Evolutionary conservation across 2,797 vertebrate species (phyloP).

Genomic region (Pampus argenteus): DNA sequence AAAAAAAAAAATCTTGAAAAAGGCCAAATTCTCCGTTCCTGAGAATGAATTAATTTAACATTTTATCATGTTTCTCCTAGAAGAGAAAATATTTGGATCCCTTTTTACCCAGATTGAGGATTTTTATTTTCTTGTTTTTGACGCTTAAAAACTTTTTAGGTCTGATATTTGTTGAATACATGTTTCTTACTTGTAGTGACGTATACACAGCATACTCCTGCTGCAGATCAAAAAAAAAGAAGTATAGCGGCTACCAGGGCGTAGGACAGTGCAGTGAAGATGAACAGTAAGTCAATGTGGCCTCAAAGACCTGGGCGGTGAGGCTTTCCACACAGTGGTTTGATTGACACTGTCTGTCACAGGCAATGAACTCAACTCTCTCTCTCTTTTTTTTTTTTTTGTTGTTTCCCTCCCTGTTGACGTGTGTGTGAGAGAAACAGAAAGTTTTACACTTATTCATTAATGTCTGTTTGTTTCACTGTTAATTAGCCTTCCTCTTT

Average conservation of each 20-base stretch:
- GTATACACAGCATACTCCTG: too few relatives aligned
- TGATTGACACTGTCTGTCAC: constrained; percentile 74
- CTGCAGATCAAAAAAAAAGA: background rate
- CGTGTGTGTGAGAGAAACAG: background rate
- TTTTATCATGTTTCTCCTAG: background rate
- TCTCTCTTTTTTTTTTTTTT: background rate
- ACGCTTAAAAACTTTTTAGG: background rate
- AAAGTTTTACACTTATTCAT: constrained; percentile 33
- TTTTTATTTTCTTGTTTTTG: background rate
- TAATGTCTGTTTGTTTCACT: constrained; percentile 33
- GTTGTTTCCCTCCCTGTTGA: background rate
- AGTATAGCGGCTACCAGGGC: background rate
- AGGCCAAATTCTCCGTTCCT: too few relatives aligned
- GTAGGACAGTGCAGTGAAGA: constrained; percentile 54
- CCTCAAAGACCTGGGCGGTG: constrained; percentile 68
- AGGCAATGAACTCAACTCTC: constrained; percentile 61
- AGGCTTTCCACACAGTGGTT: constrained; percentile 62
- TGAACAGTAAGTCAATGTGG: constrained; percentile 59
- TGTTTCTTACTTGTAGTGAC: too few relatives aligned
- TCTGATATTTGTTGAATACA: background rate
- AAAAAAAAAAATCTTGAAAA: too few relatives aligned
- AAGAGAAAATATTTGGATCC: background rate
- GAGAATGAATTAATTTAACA: too few relatives aligned
- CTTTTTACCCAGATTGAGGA: background rate
- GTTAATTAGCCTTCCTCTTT: constrained; percentile 31